phyloP scores from a whole-genome alignment of 2,888 invertebrate species.

The Lochmaea crataegi region DNA sequence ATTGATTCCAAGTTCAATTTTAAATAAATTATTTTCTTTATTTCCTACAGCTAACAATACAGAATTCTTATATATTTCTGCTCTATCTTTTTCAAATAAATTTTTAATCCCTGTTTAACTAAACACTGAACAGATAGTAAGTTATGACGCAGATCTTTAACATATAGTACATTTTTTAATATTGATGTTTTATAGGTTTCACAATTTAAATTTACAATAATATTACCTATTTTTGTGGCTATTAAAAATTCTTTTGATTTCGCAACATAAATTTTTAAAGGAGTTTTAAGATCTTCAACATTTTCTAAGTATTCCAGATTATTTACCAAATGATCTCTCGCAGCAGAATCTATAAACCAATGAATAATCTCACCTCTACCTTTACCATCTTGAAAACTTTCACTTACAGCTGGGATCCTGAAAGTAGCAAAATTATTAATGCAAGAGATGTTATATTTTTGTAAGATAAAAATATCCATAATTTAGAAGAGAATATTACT shows the following conservation, averaged over 20 bases:
- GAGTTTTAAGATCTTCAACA: too few species aligned
- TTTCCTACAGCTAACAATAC: not conserved
- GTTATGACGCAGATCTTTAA: constrained; percentile 9
- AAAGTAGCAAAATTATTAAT: too few species aligned
- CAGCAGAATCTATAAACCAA: too few species aligned
- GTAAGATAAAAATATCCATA: too few species aligned
- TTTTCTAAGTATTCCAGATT: too few species aligned
- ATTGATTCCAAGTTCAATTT: not conserved
- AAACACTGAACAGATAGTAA: not conserved
- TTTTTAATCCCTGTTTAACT: not conserved
- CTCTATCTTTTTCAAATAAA: too few species aligned
- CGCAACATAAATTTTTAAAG: constrained; percentile 11
- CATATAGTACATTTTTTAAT: constrained; percentile 8
- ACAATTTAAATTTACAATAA: constrained; percentile 6
- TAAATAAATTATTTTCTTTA: not conserved
- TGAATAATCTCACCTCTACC: too few species aligned
- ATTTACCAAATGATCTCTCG: too few species aligned
- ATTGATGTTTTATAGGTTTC: constrained; percentile 1
- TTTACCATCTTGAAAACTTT: not conserved
- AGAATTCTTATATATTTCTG: not conserved
- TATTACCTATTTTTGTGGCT: constrained; percentile 9
- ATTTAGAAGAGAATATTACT: too few species aligned
- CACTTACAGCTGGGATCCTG: constrained; percentile 14
- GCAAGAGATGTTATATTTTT: too few species aligned
- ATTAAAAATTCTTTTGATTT: constrained; percentile 9